phyloP scores from a whole-genome alignment of 1,140 invertebrate species.

The Hylyphantes graminicola region DNA sequence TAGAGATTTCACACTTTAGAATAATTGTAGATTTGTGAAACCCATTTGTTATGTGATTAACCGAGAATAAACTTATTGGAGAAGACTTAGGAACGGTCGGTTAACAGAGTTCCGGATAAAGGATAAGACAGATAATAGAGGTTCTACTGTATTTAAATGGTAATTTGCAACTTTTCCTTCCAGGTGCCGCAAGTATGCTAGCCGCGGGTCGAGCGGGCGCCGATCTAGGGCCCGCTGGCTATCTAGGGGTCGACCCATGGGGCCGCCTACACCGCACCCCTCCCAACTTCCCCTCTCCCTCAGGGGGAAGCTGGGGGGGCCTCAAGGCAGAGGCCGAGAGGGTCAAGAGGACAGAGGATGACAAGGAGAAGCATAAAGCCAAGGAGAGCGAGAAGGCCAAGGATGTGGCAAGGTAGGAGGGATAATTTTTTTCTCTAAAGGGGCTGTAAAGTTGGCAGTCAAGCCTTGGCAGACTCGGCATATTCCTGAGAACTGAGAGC shows the following conservation, averaged over 20 bases:
- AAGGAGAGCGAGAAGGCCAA: constrained; percentile 44
- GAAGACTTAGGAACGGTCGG: too few species aligned
- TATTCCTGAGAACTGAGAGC: too few species aligned
- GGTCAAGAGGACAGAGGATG: constrained; percentile 30
- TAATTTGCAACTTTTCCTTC: background rate
- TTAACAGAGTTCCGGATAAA: too few species aligned
- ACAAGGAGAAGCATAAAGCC: constrained; percentile 56
- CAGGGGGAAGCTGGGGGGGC: constrained; percentile 69
- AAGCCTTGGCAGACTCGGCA: too few species aligned
- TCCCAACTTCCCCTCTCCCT: constrained; percentile 68
- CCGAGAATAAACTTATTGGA: too few species aligned
- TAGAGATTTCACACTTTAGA: too few species aligned
- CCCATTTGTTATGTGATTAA: too few species aligned
- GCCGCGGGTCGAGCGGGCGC: background rate
- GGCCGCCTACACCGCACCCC: constrained; percentile 76
- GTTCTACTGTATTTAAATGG: too few species aligned
- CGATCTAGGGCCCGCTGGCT: constrained; percentile 29
- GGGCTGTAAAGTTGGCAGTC: too few species aligned
- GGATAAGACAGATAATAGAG: too few species aligned
- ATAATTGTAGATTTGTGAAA: too few species aligned
- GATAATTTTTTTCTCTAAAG: too few species aligned
- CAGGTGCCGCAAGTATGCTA: constrained; percentile 42
- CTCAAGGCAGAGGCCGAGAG: constrained; percentile 63
- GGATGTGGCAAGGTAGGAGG: constrained; percentile 43
- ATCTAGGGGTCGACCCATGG: constrained; percentile 73